Evolutionary conservation across 2,888 invertebrate species (phyloP).

Genomic region (Cylindroiulus punctatus): DNA sequence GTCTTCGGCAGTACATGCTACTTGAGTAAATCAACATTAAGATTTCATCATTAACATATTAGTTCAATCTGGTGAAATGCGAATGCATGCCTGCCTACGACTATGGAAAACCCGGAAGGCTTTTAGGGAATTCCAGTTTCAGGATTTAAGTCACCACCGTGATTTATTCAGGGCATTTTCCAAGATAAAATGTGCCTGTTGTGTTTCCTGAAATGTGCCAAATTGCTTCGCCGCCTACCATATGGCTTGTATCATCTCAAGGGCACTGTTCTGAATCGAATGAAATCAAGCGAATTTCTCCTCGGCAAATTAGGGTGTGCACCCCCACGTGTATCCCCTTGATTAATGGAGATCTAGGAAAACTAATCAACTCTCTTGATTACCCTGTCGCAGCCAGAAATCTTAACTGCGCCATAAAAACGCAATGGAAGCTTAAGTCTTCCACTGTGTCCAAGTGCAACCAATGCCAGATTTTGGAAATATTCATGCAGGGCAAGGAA

Average conservation of each 20-base stretch:
- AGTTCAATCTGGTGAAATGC: too few relatives aligned
- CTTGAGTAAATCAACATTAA: too few relatives aligned
- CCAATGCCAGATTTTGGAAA: neutral
- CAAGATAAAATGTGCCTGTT: too few relatives aligned
- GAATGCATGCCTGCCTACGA: too few relatives aligned
- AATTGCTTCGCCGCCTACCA: too few relatives aligned
- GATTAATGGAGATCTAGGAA: neutral
- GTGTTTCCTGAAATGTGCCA: too few relatives aligned
- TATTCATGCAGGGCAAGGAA: neutral
- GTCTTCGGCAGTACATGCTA: too few relatives aligned
- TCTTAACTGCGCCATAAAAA: conserved; percentile 22
- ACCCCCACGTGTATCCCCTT: neutral
- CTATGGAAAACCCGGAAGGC: too few relatives aligned
- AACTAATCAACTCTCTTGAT: conserved; percentile 7
- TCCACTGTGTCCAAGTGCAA: neutral
- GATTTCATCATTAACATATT: too few relatives aligned
- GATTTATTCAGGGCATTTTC: too few relatives aligned
- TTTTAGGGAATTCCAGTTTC: too few relatives aligned
- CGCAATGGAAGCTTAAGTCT: neutral
- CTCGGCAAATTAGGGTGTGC: neutral
- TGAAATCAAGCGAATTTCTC: neutral
- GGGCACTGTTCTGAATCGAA: neutral
- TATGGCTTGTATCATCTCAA: neutral
- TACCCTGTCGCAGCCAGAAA: neutral
- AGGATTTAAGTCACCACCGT: too few relatives aligned